Base-by-base conservation (phyloP, 1,140 invertebrate species). In the Nasonia vitripennis region DNA sequence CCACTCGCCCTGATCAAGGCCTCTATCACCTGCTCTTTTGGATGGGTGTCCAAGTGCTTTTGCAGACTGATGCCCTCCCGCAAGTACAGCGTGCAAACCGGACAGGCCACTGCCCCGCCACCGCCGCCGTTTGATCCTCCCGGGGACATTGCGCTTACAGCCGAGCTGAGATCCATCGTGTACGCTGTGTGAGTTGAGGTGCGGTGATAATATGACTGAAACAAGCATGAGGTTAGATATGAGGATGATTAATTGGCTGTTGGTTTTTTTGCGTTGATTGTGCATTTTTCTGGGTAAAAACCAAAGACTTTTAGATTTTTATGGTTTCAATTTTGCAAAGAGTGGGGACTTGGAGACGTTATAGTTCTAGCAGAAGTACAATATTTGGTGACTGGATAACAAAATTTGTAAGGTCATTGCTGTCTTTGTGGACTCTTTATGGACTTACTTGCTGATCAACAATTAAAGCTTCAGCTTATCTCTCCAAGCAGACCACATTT, bases 21-120 rank as follows among this genome's bases (percentile, higher is more conserved):
- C 89, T 96, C 96, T 87, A 97, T 97, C 41, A 98, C 96, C 91
- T 97, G 96, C 89, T 97, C 96, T 91, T 97, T 97, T 34, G 97
- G 96, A 94, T 97, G 97, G 10, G 96, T 97, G 89, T 96, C 95
- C 90, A 98, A 94, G 92, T 97, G 97, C 86, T 95, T 95, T 89
- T 96, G 95, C 84, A 97, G 92, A 81, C 95, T 95, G 92, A 97
- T 97, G 48, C 96, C 97, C 92, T 96, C 96, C 86, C 96, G 95
- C 75, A 97, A 94, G 91, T 95, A 97, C 70, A 97, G 93, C 31
- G 97, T 97, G 93, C 97, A 97, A 74, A 97, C 96, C 37, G 97
- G 97, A 93, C 97, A 98, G 78, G 93, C 92, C 73, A 93, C 91
- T 86, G 93, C 92, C 79, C 77, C 73, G 41, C 80, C 71, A 12